These are phyloP conservation scores for Drosophila orena DNA, from an alignment of 1,140 invertebrate species.

Conservation along the genomic window DNA sequence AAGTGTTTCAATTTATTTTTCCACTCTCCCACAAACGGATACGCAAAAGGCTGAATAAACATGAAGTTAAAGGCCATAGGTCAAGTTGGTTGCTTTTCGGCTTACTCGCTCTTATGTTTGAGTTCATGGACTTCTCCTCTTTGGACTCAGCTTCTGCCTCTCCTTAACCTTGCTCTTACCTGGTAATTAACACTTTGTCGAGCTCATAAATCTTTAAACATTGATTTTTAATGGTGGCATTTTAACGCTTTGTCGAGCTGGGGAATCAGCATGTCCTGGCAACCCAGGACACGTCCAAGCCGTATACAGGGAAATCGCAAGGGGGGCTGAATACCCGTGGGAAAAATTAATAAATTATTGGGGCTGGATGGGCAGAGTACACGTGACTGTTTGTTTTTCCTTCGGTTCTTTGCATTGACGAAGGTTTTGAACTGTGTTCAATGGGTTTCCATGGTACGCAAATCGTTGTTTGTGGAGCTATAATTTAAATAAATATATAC, in stretches of 20 bases:
- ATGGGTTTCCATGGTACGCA: no score
- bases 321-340: conserved; percentile 27
- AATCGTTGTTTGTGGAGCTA: no score
- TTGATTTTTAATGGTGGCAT: conserved; percentile 81
- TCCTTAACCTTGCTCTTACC: conserved; percentile 25
- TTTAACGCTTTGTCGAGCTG: conserved; percentile 67
- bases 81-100: conserved; percentile 22
- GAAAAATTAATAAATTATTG: conserved; percentile 56
- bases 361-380: neutral
- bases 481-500: no score
- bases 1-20: neutral
- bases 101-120: conserved; percentile 24
- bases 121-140: conserved; percentile 24
- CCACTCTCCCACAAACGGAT: neutral
- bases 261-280: conserved; percentile 24
- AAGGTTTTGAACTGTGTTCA: neutral
- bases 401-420: conserved; percentile 3
- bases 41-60: conserved; percentile 15
- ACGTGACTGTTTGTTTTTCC: conserved; percentile 35
- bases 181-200: conserved; percentile 80
- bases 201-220: conserved; percentile 79
- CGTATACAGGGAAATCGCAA: conserved; percentile 11
- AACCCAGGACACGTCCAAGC: conserved; percentile 52
- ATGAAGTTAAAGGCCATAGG: conserved; percentile 14
- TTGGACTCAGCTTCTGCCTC: conserved; percentile 8